Evolutionary conservation across 1,140 invertebrate genomes (phyloP).

Genomic region (Gryon sp.): DNA sequence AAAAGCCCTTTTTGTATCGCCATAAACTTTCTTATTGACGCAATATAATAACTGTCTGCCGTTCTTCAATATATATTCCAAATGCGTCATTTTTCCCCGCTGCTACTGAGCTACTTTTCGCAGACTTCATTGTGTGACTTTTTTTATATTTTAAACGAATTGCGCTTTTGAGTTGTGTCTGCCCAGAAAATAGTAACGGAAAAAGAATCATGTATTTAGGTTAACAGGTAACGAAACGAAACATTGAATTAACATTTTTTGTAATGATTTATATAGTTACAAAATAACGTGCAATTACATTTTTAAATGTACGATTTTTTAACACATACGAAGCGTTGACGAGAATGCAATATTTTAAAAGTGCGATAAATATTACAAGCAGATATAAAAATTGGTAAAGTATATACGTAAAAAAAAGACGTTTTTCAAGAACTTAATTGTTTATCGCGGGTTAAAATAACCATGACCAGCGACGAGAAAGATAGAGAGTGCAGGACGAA

Average conservation of each 20-base stretch:
- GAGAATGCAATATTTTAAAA: too few species aligned
- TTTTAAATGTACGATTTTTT: too few species aligned
- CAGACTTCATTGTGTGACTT: constrained; percentile 56
- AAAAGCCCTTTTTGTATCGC: constrained; percentile 62
- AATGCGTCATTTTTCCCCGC: constrained; percentile 47
- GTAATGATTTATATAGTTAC: too few species aligned
- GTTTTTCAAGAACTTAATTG: too few species aligned
- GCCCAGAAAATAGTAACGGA: constrained; percentile 24
- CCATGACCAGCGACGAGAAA: background rate
- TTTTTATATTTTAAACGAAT: constrained; percentile 49
- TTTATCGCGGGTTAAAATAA: background rate
- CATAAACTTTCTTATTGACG: constrained; percentile 63
- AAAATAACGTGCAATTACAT: too few species aligned
- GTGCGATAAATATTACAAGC: too few species aligned
- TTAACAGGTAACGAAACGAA: constrained; percentile 37
- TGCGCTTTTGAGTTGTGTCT: constrained; percentile 46
- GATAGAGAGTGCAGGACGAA: constrained; percentile 26
- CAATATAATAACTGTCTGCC: constrained; percentile 61
- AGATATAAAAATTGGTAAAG: too few species aligned
- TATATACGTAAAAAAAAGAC: too few species aligned
- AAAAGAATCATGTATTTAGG: constrained; percentile 45
- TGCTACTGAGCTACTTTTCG: constrained; percentile 60
- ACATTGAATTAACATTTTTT: too few species aligned
- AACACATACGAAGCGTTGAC: too few species aligned
- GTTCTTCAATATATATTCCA: constrained; percentile 59